A percentile compares a stretch with the other conserved stretches of the same genome.
Conservation (phyloP, 2,797 vertebrate genomes). For the Huso huso region DNA sequence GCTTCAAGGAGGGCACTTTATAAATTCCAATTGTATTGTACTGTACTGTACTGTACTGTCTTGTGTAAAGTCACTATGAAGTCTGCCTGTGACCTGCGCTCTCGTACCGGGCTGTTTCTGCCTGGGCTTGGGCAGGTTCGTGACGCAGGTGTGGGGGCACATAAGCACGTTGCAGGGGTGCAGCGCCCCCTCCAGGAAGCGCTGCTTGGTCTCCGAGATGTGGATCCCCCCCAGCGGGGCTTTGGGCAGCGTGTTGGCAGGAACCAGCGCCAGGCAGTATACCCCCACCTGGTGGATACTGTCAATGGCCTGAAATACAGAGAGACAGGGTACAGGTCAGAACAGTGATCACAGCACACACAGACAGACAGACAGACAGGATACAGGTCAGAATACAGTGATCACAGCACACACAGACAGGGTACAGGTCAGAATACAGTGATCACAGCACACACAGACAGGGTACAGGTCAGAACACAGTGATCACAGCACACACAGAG, state of each 20-base stretch:
- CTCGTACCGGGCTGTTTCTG: conserved; percentile 86
- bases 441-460: background rate
- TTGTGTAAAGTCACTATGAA: background rate
- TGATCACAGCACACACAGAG: background rate
- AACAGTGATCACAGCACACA: background rate
- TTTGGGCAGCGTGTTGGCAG: conserved; percentile 91
- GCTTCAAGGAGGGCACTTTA: too few relatives aligned
- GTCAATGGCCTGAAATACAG: conserved; percentile 75
- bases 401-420: background rate
- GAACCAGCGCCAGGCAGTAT: conserved; percentile 89
- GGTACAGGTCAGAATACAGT: too few relatives aligned
- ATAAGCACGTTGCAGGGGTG: conserved; percentile 92
- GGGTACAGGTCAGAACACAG: too few relatives aligned
- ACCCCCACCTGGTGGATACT: conserved; percentile 94
- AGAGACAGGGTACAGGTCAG: background rate
- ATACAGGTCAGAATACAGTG: too few relatives aligned
- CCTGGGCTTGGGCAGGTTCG: conserved; percentile 88
- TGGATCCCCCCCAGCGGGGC: conserved; percentile 89
- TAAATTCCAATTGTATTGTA: too few relatives aligned
- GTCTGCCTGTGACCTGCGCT: background rate
- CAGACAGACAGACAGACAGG: background rate
- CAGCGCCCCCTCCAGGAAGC: conserved; percentile 83
- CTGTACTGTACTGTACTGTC: too few relatives aligned
- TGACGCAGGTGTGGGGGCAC: conserved; percentile 92
- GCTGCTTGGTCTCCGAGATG: conserved; percentile 89